A percentile compares a stretch with the other conserved stretches of the same genome.
These are phyloP conservation scores for Nothobranchius kuhntae DNA, from an alignment of 2,113 vertebrate genomes.

Conservation along the genomic window DNA sequence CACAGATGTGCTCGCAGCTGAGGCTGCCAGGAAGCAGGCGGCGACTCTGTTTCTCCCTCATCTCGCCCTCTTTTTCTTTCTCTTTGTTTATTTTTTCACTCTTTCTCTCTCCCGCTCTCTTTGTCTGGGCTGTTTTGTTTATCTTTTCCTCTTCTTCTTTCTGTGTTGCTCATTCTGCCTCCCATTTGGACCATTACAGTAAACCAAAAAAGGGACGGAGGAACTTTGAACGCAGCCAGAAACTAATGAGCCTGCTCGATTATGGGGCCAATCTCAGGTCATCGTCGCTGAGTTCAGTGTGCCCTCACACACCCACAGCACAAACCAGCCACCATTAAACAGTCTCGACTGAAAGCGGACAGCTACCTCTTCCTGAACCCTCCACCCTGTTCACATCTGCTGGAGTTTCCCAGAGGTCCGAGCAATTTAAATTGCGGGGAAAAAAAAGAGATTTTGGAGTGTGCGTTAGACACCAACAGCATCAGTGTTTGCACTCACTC, in stretches of 20 bases:
- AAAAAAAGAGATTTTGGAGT: conserved; percentile 23
- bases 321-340: conserved; percentile 59
- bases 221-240: conserved; percentile 70
- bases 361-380: conserved; percentile 61
- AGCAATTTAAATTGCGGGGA: conserved; percentile 46
- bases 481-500: conserved; percentile 4
- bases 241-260: conserved; percentile 76
- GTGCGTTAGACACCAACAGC: conserved; percentile 1
- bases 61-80: conserved; percentile 54
- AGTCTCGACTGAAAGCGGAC: conserved; percentile 54
- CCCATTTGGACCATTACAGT: conserved; percentile 72
- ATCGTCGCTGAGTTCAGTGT: conserved; percentile 66
- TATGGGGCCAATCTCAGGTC: conserved; percentile 74
- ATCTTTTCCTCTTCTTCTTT: conserved; percentile 34
- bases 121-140: conserved; percentile 22
- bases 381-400: conserved; percentile 66
- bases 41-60: conserved; percentile 66
- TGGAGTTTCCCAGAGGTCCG: conserved; percentile 50
- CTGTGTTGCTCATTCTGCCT: conserved; percentile 19
- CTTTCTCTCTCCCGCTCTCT: conserved; percentile 28
- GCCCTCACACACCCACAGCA: conserved; percentile 62
- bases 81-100: conserved; percentile 47
- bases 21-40: conserved; percentile 82
- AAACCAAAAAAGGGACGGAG: conserved; percentile 54
- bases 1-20: conserved; percentile 83